Evolutionary conservation across 1,140 invertebrate species (phyloP).

Genomic region (Bactericera cockerelli): DNA sequence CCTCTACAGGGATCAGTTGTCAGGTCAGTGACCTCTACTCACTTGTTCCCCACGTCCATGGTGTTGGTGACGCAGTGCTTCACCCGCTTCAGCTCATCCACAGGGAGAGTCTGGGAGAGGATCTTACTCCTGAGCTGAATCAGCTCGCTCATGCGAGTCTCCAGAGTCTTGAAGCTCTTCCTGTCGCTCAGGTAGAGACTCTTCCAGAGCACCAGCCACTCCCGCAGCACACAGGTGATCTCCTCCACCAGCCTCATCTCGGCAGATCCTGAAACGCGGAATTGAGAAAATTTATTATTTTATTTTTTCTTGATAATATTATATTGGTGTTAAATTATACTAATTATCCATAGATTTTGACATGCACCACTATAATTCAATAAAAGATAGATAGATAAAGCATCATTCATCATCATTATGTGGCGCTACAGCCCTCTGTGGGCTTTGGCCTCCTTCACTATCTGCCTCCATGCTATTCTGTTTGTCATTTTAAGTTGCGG

Average conservation of each 20-base stretch:
- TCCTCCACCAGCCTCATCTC: conserved; percentile 51
- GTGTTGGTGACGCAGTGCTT: conserved; percentile 66
- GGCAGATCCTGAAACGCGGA: conserved; percentile 19
- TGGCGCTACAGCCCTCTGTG: too few relatives aligned
- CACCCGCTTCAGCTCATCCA: conserved; percentile 70
- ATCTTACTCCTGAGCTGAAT: conserved; percentile 62
- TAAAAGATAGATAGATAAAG: too few relatives aligned
- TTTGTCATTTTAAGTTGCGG: too few relatives aligned
- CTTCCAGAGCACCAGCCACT: conserved; percentile 79
- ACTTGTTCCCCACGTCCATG: conserved; percentile 81
- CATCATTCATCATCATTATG: too few relatives aligned
- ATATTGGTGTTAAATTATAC: too few relatives aligned
- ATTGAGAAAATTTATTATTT: too few relatives aligned
- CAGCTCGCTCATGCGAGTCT: conserved; percentile 63
- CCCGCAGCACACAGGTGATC: conserved; percentile 72
- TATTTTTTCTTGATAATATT: too few relatives aligned
- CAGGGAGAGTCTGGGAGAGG: conserved; percentile 68
- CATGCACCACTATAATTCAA: too few relatives aligned
- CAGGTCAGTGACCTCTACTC: conserved; percentile 29
- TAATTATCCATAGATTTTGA: too few relatives aligned
- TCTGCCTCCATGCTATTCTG: too few relatives aligned
- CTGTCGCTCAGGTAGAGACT: conserved; percentile 48
- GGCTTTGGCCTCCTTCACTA: too few relatives aligned
- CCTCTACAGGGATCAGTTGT: too few relatives aligned
- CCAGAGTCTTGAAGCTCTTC: conserved; percentile 52